Base-by-base conservation (phyloP, 1,140 invertebrate species). In the Sitobion miscanthi region DNA sequence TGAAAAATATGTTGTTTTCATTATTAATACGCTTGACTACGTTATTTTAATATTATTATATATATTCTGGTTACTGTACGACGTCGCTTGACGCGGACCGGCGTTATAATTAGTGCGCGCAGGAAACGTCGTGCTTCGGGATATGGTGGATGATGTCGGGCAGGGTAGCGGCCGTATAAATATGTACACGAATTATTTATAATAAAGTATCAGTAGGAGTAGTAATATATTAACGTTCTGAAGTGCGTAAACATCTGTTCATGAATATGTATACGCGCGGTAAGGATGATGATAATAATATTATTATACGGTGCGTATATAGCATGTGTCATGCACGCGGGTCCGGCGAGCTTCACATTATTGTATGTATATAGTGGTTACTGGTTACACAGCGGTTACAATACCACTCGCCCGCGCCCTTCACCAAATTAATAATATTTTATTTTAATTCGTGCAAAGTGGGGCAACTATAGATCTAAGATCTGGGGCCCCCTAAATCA, bases 211-310 rank as follows among this genome's bases (percentile, higher is more conserved):
- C n/a, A 77, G 62, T n/a, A 54, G 62, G 62, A 77, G 17, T n/a
- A 77, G 62, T n/a, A n/a, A 77, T 77, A 77, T 77, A 77, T 77
- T 77, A 77, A 77, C n/a, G 14, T 77, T 77, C 30, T 77, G n/a
- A n/a, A 77, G 30, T n/a, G 62, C 21, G 47, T 91, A 54, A 93
- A 86, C 91, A 93, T 93, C 82, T 93, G 91, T 86, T 93, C 91
- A 86, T 93, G 91, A 93, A 93, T 85, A 92, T 82, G 17, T 91
- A 91, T n/a, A 85, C 38, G 6, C 69, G n/a, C 21, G 17, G 42
- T 47, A 23, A 20, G 83, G 38, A 86, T 30, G 83, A 83, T 83
- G 20, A 42, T 83, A 38, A 88, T 45, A 38, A 88, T 45, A 47
- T 20, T 54, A 90, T 38, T 90, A n/a, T 25, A 62, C 35, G 2